Base-by-base conservation (phyloP, 2,888 invertebrate genomes). In the Thalpophila matura region DNA sequence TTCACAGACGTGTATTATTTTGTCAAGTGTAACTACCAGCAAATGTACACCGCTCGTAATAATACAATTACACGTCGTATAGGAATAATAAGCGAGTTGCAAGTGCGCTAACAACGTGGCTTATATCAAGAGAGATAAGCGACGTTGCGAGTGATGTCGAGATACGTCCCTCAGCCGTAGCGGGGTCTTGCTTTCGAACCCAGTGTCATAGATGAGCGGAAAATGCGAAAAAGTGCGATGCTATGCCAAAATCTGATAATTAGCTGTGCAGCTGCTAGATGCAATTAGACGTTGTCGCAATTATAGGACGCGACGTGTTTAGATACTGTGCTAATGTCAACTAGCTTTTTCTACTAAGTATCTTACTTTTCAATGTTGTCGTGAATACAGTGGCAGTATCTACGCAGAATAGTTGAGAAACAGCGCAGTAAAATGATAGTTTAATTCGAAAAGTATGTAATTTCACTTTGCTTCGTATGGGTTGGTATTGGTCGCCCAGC, bases 21-120 rank as follows among this genome's bases (percentile, higher is more conserved):
- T 10, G 27, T 63, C 20, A 49, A 54, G 66, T 47, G 66, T 60
- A 50, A 68, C 49, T 56, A 55, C 22, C 38, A 46, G 50, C 43
- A 37, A 62, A 46, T 43, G 45, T 57, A 58, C 42, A 40, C 40
- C 43, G 53, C 55, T 33, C 53, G 64, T 70, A 47, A 51, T 72
- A 66, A 66, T 67, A 67, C 51, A 67, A 77, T 77, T 68, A 77
- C 51, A 54, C 49, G 63, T n/a, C n/a, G n/a, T n/a, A n/a, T 59
- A 45, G 38, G 45, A 47, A 53, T 72, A 72, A 58, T 76, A 55
- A 37, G 47, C 57, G 51, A 58, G 45, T 35, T 59, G 65, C 55
- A 45, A 63, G 79, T 47, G 57, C 51, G 64, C 62, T 69, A 61
- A 72, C 72, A 59, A 61, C 37, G 60, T 68, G 60, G 45, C 64